Conservation (phyloP, 1,140 invertebrate genomes). For the Cyclina sinensis region DNA sequence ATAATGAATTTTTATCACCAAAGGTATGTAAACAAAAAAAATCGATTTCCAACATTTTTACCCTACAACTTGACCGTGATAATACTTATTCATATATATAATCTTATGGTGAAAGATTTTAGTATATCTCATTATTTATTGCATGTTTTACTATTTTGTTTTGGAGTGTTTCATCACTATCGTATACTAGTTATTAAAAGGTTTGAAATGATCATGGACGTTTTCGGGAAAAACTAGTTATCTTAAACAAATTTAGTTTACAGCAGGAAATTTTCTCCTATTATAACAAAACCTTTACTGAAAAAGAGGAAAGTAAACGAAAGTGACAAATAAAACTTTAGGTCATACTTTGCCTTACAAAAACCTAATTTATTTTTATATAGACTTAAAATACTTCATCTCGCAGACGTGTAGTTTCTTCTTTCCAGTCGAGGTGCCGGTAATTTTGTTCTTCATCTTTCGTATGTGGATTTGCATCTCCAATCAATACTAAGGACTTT, state of each 20-base stretch:
- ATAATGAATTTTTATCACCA: neutral
- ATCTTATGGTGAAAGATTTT: too few relatives aligned
- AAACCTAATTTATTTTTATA: too few relatives aligned
- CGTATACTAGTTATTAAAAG: too few relatives aligned
- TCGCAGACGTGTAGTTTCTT: slow-evolving; percentile 62
- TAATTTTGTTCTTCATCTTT: slow-evolving; percentile 53
- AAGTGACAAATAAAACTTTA: too few relatives aligned
- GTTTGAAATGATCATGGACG: too few relatives aligned
- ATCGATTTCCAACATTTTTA: neutral
- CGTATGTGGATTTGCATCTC: slow-evolving; percentile 76
- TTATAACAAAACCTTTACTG: too few relatives aligned
- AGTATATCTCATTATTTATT: neutral
- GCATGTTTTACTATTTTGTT: neutral
- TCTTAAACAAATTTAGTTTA: too few relatives aligned
- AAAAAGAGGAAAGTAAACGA: too few relatives aligned
- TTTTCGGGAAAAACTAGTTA: too few relatives aligned
- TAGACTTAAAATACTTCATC: slow-evolving; percentile 20
- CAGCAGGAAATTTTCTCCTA: too few relatives aligned
- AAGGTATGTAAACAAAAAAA: neutral
- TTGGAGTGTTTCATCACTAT: too few relatives aligned
- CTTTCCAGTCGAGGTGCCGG: slow-evolving; percentile 71
- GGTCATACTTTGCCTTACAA: too few relatives aligned
- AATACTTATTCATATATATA: neutral
- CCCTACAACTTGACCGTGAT: neutral
- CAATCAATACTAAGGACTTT: slow-evolving; percentile 78